Evolutionary conservation across 2,113 vertebrate genomes (phyloP).

Genomic region (Pheucticus melanocephalus): DNA sequence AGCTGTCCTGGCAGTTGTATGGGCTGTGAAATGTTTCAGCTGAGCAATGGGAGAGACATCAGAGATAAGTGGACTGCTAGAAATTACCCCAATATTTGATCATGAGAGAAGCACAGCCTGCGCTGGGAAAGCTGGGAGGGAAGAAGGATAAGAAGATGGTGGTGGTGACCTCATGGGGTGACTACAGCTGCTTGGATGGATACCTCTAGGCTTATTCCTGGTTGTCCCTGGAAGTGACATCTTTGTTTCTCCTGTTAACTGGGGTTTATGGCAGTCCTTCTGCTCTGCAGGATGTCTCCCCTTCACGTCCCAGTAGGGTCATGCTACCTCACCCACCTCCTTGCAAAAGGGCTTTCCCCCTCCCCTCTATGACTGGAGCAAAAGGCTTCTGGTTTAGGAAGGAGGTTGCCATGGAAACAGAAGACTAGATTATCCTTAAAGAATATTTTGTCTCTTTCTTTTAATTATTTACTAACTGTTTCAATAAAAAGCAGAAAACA

Average conservation of each 20-base stretch:
- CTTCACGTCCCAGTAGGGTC: background rate
- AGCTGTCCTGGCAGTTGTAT: background rate
- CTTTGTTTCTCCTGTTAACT: background rate
- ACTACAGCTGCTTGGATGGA: background rate
- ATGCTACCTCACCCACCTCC: background rate
- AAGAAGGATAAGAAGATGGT: background rate
- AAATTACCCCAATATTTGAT: background rate
- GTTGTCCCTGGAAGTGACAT: background rate
- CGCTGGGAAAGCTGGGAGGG: background rate
- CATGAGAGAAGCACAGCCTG: background rate
- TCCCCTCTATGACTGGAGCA: background rate
- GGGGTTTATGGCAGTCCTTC: background rate
- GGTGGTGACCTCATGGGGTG: accelerated
- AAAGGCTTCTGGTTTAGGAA: slow-evolving; percentile 40
- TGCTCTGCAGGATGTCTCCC: background rate
- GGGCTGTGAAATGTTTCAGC: background rate
- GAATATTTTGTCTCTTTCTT: slow-evolving; percentile 57
- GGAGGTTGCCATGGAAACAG: slow-evolving; percentile 58
- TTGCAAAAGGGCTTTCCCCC: background rate
- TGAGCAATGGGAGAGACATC: background rate
- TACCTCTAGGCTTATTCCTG: background rate
- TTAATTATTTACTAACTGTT: slow-evolving; percentile 69
- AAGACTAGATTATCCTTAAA: slow-evolving; percentile 53
- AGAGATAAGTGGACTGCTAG: background rate
- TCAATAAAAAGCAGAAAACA: slow-evolving; percentile 44